Base-by-base conservation (phyloP, 2,113 vertebrate species). In the Cyanoliseus patagonus region DNA sequence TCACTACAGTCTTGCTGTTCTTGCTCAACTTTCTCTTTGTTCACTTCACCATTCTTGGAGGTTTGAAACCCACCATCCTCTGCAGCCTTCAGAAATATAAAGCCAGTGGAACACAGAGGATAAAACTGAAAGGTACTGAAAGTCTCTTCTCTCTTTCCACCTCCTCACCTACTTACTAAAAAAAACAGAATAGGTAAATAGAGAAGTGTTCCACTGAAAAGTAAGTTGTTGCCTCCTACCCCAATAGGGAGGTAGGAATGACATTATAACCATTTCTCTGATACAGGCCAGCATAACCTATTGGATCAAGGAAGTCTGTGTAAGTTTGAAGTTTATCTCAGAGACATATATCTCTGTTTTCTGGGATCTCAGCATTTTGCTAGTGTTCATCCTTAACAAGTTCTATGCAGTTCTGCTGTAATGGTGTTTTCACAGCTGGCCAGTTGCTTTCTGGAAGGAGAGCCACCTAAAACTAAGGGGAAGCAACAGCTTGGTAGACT, bases 71-170 rank as follows among this genome's bases (percentile, higher is more conserved):
- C 14, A 25, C 28, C 35, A 51, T 33, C 39, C 33, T 2, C 28
- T 44, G 16, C 20, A 82, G 42, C 27, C 18, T 74, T 74, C 73
- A 79, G 55, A 88, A 70, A 73, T 2, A 2, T 17, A 52, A 79
- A 81, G 42, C 10, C 2, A 2, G 14, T 5, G 12, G 14, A 90
- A 9, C 22, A 64, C 28, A 31, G 64, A 86, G 31, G 27, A 44
- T 9, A 42, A 17, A 63, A 35, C 17, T 7, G 2, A 12, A 61
- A 83, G 7, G 19, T 42, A 35, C 11, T 0, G 0, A 44, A 15
- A 13, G 28, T 42, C 37, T 70, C 28, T 33, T 33, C 6, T 35
- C 27, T 55, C 20, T 51, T 19, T 39, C 25, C 19, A 30, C 19
- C 59, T 51, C 28, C 23, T 78, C 13, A 27, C 31, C 35, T 44